Evolutionary conservation across 2,888 invertebrate genomes (phyloP), one percentile per base, ranked within the genome.

Genomic region (Cephus spinipes): DNA sequence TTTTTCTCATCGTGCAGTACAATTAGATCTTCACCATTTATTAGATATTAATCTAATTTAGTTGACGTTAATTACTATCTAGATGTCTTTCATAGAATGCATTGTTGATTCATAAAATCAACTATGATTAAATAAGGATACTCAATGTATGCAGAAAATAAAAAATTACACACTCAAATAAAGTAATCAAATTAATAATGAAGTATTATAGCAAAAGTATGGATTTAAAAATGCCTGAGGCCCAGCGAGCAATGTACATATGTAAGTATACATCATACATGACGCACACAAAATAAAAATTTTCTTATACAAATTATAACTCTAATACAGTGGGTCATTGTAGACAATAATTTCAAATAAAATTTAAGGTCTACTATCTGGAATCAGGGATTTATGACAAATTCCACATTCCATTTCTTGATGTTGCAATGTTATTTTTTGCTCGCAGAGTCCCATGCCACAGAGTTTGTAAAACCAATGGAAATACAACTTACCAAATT

Each of bases 401-500:
- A 55, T 23, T 55, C 6, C 9, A 55, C 23, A 23, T 23, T 55
- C 6, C 1, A 15, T 40, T 40, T 55, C 23, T 55, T 9, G 23
- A 23, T 1, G 15, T 23, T 2, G 23, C 23, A 23, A 23, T 23
- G 55, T 55, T 55, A 1, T 55, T 23, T 55, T 15, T 55, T 0
- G 23, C 9, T 55, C 2, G 55, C 23, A 23, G 55, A 9, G 55
- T 23, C 55, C 23, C 23, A 23, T 55, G 55, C 23, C 55, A 55
- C 6, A 23, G 23, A 9, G 23, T 55, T 55, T 55, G 2, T 6
- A 55, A 76, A 69, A 40, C 31, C n/a, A 36, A 68, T 33, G 12
- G 78, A 81, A 75, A 68, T 69, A 12, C 74, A 77, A 90, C 93
- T 93, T 93, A 98, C 98, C 97, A 92, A 97, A 96, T 94, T 98